phyloP scores from a whole-genome alignment of 2,113 vertebrate genomes.

The Xenopus borealis region DNA sequence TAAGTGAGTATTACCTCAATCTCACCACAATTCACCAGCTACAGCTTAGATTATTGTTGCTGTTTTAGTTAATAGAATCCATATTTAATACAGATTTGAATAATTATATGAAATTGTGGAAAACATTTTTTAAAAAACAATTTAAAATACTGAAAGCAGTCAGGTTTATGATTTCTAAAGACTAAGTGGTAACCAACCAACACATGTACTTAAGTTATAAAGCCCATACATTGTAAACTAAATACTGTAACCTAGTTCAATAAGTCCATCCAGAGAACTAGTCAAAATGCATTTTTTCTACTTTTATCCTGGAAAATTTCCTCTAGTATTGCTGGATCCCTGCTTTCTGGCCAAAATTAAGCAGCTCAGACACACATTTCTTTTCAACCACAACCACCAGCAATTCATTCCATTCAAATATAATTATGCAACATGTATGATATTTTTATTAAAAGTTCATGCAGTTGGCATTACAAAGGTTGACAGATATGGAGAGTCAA shows the following conservation, averaged over 20 bases:
- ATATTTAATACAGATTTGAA: too few relatives aligned
- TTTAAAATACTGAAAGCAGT: too few relatives aligned
- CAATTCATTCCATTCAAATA: constrained; percentile 5
- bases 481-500: constrained; percentile 4
- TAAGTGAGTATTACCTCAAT: too few relatives aligned
- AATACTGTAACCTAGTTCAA: constrained; percentile 6
- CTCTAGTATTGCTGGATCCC: neutral
- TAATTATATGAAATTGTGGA: too few relatives aligned
- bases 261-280: neutral
- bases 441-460: constrained; percentile 22
- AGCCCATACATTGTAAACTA: neutral
- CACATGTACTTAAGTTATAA: too few relatives aligned
- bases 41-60: too few relatives aligned
- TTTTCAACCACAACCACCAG: constrained; percentile 20
- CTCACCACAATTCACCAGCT: too few relatives aligned
- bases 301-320: constrained; percentile 22
- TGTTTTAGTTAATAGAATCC: too few relatives aligned
- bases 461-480: neutral
- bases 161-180: too few relatives aligned
- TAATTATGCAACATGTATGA: too few relatives aligned
- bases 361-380: neutral
- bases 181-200: too few relatives aligned
- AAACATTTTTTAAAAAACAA: too few relatives aligned
- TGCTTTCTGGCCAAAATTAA: constrained; percentile 3
- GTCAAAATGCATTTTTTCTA: constrained; percentile 14